Percentiles rank a stretch among this genome's conserved stretches.
phyloP scores from a whole-genome alignment of 2,888 invertebrate species.

The Magallana nippona region DNA sequence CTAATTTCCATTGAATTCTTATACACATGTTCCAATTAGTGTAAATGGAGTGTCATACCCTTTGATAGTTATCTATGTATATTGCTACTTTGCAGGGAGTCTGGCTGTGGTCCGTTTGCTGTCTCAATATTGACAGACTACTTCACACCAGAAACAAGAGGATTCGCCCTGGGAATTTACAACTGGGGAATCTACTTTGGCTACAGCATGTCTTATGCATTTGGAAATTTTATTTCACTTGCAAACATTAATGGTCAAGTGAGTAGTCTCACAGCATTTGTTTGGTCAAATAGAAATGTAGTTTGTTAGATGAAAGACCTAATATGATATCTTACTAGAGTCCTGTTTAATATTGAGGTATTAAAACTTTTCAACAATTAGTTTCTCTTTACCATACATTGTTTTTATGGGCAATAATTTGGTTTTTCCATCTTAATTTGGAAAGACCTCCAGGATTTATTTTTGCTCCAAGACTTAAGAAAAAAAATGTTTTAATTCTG shows the following conservation, averaged over 20 bases:
- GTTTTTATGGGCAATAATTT: too few species aligned
- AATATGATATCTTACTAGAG: too few species aligned
- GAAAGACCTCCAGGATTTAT: too few species aligned
- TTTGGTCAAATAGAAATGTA: background rate
- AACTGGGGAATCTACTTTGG: conserved; percentile 98
- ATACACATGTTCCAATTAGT: too few species aligned
- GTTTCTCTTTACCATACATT: too few species aligned
- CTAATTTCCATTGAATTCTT: too few species aligned
- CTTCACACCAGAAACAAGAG: conserved; percentile 83
- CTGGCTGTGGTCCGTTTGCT: conserved; percentile 78
- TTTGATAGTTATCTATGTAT: background rate
- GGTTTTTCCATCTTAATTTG: too few species aligned
- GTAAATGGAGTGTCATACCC: background rate
- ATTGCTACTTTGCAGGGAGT: conserved; percentile 65
- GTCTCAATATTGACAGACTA: conserved; percentile 76
- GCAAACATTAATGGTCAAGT: conserved; percentile 76
- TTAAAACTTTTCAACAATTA: too few species aligned
- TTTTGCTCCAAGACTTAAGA: too few species aligned
- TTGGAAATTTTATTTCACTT: conserved; percentile 84
- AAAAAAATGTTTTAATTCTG: too few species aligned
- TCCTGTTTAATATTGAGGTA: too few species aligned
- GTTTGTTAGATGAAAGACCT: too few species aligned
- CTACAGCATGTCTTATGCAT: conserved; percentile 94
- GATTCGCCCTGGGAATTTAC: conserved; percentile 93
- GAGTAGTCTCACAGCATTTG: conserved; percentile 43